A percentile compares a stretch with the other conserved stretches of the same genome.
phyloP scores from a whole-genome alignment of 1,140 invertebrate genomes.

The Eumaeus atala region DNA sequence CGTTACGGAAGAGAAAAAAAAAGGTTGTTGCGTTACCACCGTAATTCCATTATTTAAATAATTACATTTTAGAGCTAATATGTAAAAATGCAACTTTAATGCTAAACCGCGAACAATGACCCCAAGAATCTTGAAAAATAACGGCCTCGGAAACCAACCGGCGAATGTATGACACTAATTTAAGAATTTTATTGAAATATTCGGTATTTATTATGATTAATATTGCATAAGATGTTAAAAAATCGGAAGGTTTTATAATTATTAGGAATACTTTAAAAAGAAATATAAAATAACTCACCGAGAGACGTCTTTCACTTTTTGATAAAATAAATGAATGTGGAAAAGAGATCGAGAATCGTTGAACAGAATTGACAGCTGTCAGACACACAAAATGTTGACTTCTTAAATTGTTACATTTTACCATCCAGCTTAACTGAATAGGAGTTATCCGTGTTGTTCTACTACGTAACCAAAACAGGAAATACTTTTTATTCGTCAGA shows the following conservation, averaged over 20 bases:
- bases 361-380: constrained; percentile 17
- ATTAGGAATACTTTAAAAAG: background rate
- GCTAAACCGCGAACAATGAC: constrained; percentile 49
- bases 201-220: too few relatives aligned
- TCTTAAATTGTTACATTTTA: too few relatives aligned
- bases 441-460: too few relatives aligned
- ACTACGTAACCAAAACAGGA: too few relatives aligned
- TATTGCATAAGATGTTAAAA: too few relatives aligned
- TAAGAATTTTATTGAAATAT: too few relatives aligned
- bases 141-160: constrained; percentile 44
- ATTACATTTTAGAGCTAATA: background rate
- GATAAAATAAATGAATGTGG: constrained; percentile 28
- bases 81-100: constrained; percentile 18
- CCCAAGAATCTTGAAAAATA: constrained; percentile 67
- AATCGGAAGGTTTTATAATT: too few relatives aligned
- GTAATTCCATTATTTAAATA: background rate
- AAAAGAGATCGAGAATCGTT: constrained; percentile 19
- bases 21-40: background rate
- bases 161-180: constrained; percentile 15
- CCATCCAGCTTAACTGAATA: too few relatives aligned
- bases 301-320: constrained; percentile 38
- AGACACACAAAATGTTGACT: background rate
- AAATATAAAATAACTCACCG: constrained; percentile 40
- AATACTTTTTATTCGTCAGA: too few relatives aligned
- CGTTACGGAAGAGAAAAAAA: background rate